A percentile compares a stretch with the other conserved stretches of the same genome.
Evolutionary conservation across 2,797 vertebrate genomes (phyloP).

Genomic region (Taeniopygia guttata): DNA sequence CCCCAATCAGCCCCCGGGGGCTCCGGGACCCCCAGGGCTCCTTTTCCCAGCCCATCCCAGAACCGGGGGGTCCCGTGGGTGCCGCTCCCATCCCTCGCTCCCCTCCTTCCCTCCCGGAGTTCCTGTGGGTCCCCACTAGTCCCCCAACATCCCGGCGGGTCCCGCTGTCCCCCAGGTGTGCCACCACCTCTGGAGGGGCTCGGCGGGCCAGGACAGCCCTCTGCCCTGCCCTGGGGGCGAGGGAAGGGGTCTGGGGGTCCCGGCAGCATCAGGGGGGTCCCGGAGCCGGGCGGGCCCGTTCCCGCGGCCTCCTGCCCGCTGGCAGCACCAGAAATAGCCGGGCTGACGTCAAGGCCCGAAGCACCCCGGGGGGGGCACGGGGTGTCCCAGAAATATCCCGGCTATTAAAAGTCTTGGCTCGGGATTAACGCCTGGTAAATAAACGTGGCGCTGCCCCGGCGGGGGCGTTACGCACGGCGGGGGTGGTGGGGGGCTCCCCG

Average conservation of each 20-base stretch:
- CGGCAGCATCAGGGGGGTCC: background rate
- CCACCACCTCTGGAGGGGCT: background rate
- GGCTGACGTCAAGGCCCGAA: conserved; percentile 63
- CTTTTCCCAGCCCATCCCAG: too few relatives aligned
- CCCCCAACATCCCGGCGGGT: too few relatives aligned
- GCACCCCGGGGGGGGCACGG: conserved; percentile 28
- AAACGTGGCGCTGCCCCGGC: background rate
- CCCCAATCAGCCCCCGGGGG: too few relatives aligned
- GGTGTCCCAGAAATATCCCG: conserved; percentile 65
- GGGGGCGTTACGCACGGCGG: background rate
- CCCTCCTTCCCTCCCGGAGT: fast-evolving
- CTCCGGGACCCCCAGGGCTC: background rate
- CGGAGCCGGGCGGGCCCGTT: background rate
- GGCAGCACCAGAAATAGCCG: conserved; percentile 66
- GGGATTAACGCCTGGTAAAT: conserved; percentile 41
- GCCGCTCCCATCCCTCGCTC: fast-evolving
- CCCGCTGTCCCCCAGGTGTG: background rate
- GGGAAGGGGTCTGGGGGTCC: background rate
- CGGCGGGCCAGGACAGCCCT: fast-evolving
- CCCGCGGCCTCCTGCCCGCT: conserved; percentile 13
- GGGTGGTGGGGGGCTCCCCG: too few relatives aligned
- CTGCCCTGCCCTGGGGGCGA: background rate
- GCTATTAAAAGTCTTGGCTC: conserved; percentile 68
- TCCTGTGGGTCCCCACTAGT: background rate
- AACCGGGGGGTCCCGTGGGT: background rate